Conservation (phyloP, 1,140 invertebrate species). For the Caenorhabditis brenneri region DNA sequence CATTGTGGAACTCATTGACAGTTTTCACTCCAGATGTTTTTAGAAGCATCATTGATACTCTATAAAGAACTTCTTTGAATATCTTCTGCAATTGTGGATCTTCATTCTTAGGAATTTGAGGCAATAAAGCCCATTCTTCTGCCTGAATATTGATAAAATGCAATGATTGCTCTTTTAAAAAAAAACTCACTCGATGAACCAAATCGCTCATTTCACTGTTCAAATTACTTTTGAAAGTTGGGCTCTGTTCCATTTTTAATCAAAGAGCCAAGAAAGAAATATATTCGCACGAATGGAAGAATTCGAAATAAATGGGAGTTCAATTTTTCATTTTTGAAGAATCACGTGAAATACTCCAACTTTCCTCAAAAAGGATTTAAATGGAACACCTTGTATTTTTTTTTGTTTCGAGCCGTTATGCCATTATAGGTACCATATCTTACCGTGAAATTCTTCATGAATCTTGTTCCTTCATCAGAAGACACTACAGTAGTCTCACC, state of each 20-base stretch:
- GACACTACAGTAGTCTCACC: no score
- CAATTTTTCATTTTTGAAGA: neutral
- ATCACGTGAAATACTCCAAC: no score
- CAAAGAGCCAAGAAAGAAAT: neutral
- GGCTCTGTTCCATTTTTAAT: conserved; percentile 11
- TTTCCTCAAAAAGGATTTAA: no score
- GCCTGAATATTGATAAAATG: neutral
- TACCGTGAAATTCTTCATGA: no score
- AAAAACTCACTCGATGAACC: conserved; percentile 4
- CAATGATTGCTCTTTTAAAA: neutral
- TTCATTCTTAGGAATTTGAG: no score
- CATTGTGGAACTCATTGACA: neutral
- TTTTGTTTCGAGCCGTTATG: no score
- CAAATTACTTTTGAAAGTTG: conserved; percentile 21
- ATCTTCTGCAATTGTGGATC: neutral
- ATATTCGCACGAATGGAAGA: neutral
- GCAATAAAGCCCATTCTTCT: conserved; percentile 3
- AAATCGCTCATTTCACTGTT: conserved; percentile 37
- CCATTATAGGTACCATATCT: no score
- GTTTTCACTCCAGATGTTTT: conserved; percentile 1
- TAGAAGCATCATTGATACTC: neutral
- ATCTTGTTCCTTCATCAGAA: no score
- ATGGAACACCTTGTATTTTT: no score
- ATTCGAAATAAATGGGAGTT: neutral
- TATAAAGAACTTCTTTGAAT: neutral